phyloP scores from a whole-genome alignment of 2,113 vertebrate genomes.

The Bothrops jararaca region DNA sequence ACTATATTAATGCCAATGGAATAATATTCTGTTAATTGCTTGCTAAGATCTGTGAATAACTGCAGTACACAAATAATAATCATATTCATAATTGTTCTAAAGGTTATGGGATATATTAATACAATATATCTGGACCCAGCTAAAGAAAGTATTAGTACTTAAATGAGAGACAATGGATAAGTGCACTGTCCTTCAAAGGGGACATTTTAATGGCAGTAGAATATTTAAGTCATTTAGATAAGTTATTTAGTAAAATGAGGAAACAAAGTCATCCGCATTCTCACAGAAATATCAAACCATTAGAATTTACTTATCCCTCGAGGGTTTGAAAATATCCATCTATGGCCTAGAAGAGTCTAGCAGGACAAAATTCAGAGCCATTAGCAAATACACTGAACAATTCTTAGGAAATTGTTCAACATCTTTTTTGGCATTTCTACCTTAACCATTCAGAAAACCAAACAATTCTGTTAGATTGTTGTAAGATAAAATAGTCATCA shows the following conservation, averaged over 20 bases:
- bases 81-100: not conserved
- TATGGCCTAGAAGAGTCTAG: not conserved
- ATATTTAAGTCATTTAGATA: not conserved
- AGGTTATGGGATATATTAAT: conserved; percentile 12
- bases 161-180: not conserved
- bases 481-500: not conserved
- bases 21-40: conserved; percentile 4
- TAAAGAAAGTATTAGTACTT: conserved; percentile 12
- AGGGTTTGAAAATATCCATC: not conserved
- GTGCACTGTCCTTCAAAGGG: not conserved
- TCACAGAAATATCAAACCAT: not conserved
- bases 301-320: not conserved
- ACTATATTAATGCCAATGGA: not conserved
- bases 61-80: not conserved
- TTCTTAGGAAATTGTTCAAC: not conserved
- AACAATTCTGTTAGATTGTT: not conserved
- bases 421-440: not conserved
- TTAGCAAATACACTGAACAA: conserved; percentile 19
- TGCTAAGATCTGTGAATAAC: conserved; percentile 25
- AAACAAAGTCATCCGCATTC: not conserved
- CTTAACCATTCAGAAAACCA: not conserved
- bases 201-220: not conserved
- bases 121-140: not conserved
- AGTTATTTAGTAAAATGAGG: not conserved
- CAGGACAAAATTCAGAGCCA: not conserved